Conservation (phyloP, 2,113 vertebrate species). For the Leucopsar rothschildi region DNA sequence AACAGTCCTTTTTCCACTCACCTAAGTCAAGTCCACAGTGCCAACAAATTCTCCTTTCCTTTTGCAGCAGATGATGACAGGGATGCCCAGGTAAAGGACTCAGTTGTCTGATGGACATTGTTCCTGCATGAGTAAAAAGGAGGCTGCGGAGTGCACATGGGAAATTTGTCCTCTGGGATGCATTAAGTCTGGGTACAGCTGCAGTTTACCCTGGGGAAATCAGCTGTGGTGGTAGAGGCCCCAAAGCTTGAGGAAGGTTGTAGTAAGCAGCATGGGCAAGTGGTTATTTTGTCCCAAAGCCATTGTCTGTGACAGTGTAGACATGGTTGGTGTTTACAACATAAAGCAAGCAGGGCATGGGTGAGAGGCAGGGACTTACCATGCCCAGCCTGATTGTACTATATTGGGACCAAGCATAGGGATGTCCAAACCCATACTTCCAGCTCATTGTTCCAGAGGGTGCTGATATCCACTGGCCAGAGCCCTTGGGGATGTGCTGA, state of each 20-base stretch:
- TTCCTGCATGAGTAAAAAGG: background rate
- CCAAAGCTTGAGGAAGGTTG: background rate
- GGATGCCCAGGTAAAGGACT: background rate
- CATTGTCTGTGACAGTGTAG: rapidly evolving
- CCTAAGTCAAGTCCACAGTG: background rate
- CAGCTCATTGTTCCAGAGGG: background rate
- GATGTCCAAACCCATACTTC: background rate
- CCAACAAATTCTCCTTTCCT: background rate
- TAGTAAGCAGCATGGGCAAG: background rate
- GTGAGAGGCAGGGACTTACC: background rate
- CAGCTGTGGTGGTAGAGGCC: background rate
- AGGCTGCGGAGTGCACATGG: background rate
- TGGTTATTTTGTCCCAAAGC: background rate
- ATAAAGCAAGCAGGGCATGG: background rate
- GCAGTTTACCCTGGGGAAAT: background rate
- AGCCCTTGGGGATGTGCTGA: background rate
- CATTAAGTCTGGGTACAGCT: background rate
- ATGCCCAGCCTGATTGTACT: rapidly evolving
- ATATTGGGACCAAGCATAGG: background rate
- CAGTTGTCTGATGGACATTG: background rate
- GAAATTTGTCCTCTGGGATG: background rate
- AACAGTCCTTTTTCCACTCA: background rate
- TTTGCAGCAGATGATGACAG: background rate
- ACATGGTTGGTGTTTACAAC: rapidly evolving
- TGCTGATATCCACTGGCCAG: background rate